Conservation (phyloP, 2,113 vertebrate species). For the Ascaphus truei region DNA sequence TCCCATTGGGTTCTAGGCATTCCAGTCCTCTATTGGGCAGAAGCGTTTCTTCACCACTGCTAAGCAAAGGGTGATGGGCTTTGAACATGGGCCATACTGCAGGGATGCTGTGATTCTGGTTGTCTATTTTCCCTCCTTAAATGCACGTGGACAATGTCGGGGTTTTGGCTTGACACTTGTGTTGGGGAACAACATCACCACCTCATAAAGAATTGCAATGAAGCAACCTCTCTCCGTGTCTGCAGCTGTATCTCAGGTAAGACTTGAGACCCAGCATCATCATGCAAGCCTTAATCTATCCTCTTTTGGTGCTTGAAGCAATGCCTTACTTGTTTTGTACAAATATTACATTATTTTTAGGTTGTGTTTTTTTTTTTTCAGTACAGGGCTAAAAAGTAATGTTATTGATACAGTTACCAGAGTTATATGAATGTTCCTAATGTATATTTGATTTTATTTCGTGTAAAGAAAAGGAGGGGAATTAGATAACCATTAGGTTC, state of each 20-base stretch:
- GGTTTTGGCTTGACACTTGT: background rate
- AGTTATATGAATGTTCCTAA: constrained; percentile 61
- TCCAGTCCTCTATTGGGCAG: no score
- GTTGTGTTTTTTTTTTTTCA: constrained; percentile 58
- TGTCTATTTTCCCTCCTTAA: no score
- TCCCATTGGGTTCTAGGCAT: no score
- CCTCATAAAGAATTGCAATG: constrained; percentile 48
- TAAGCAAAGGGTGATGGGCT: no score
- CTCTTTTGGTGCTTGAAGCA: constrained; percentile 79
- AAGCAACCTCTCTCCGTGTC: no score
- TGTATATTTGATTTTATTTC: constrained; percentile 50
- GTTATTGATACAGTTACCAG: no score
- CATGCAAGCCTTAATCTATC: no score
- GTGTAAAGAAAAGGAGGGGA: constrained; percentile 42
- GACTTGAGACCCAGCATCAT: background rate
- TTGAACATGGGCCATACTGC: no score
- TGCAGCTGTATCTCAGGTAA: constrained; percentile 38
- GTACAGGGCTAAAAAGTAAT: constrained; percentile 73
- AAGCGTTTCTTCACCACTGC: no score
- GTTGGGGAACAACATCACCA: constrained; percentile 46
- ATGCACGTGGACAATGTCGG: no score
- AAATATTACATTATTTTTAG: constrained; percentile 57
- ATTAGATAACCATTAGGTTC: constrained; percentile 45
- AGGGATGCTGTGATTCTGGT: no score
- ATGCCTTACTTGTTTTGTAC: constrained; percentile 89